phyloP scores from a whole-genome alignment of 2,113 vertebrate species.

The Labrus mixtus region DNA sequence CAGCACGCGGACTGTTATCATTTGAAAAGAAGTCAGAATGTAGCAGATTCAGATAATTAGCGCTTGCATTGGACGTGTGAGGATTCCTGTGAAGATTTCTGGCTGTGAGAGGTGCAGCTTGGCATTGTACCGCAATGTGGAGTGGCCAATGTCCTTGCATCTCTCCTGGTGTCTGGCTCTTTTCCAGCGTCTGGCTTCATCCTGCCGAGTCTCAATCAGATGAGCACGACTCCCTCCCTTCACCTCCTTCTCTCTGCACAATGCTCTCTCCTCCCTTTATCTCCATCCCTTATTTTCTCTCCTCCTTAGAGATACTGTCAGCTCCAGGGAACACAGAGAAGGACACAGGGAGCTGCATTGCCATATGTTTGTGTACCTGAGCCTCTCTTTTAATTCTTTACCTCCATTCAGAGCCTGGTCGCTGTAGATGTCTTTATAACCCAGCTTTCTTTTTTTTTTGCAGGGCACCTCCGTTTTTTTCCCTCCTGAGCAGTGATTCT shows the following conservation, averaged over 20 bases:
- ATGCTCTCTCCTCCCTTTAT: slow-evolving; percentile 11
- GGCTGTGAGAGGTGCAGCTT: slow-evolving; percentile 46
- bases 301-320: slow-evolving; percentile 13
- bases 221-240: slow-evolving; percentile 13
- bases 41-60: background rate
- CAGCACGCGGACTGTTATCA: background rate
- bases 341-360: slow-evolving; percentile 25
- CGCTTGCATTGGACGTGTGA: slow-evolving; percentile 13
- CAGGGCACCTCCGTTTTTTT: slow-evolving; percentile 17
- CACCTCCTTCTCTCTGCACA: slow-evolving; percentile 26
- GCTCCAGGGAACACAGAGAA: slow-evolving; percentile 37
- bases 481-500: slow-evolving; percentile 40
- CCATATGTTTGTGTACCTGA: slow-evolving; percentile 18
- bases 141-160: slow-evolving; percentile 69
- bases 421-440: slow-evolving; percentile 8
- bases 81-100: slow-evolving; percentile 30
- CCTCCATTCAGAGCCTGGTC: slow-evolving; percentile 1
- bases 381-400: slow-evolving; percentile 25
- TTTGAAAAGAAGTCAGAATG: slow-evolving; percentile 17
- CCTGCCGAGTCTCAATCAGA: slow-evolving; percentile 64
- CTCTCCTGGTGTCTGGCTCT: slow-evolving; percentile 72
- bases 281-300: slow-evolving; percentile 6
- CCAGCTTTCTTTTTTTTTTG: slow-evolving; percentile 35
- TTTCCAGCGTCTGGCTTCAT: slow-evolving; percentile 67
- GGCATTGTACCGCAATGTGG: slow-evolving; percentile 53